Percentiles rank a stretch among this genome's conserved stretches.
Conservation (phyloP, 2,888 invertebrate species). For the Pheosia tremula region DNA sequence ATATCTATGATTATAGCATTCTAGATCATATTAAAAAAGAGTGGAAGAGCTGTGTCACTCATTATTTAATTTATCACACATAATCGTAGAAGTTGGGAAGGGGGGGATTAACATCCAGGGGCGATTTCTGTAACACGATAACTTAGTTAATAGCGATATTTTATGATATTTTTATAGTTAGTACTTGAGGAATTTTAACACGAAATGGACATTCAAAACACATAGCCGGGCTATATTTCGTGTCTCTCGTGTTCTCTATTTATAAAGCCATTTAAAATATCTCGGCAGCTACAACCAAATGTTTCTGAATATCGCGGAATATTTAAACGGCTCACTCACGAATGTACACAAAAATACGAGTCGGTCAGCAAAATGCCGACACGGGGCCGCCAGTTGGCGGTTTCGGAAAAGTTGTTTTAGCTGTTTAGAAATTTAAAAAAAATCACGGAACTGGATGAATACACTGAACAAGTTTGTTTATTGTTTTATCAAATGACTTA, state of each 20-base stretch:
- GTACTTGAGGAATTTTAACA: not conserved
- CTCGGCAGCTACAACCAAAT: constrained; percentile 45
- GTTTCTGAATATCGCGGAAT: constrained; percentile 57
- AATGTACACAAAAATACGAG: constrained; percentile 35
- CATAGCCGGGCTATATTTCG: constrained; percentile 14
- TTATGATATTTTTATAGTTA: too few relatives aligned
- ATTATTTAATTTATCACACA: too few relatives aligned
- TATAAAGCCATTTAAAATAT: constrained; percentile 71
- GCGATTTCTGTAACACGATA: too few relatives aligned
- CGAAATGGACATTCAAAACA: constrained; percentile 12
- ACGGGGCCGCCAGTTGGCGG: constrained; percentile 33
- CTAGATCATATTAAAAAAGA: too few relatives aligned
- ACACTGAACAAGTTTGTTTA: constrained; percentile 8
- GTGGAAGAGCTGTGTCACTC: too few relatives aligned
- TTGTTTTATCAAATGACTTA: not conserved
- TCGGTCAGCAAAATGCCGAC: constrained; percentile 24
- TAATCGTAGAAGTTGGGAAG: too few relatives aligned
- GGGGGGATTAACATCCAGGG: too few relatives aligned
- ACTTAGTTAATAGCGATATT: too few relatives aligned
- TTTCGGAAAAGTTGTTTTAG: constrained; percentile 37
- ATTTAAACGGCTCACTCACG: constrained; percentile 49
- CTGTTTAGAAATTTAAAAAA: constrained; percentile 21
- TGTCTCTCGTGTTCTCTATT: constrained; percentile 53
- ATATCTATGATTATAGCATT: too few relatives aligned
- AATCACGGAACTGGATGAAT: constrained; percentile 12